These are phyloP conservation scores for Gallinago nigripennis DNA, from an alignment of 2,797 vertebrate genomes.

Conservation along the genomic window DNA sequence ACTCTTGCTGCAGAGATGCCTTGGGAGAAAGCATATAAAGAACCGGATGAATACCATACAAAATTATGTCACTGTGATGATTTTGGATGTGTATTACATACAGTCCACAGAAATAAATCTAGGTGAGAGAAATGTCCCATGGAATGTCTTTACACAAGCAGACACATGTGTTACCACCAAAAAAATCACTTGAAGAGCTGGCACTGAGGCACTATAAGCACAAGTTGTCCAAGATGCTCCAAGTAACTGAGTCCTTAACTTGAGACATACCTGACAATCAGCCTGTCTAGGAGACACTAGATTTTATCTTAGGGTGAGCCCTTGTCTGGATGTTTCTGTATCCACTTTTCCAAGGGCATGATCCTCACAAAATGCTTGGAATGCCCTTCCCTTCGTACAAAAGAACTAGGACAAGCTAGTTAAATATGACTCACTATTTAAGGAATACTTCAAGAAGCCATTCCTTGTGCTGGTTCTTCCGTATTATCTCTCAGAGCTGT, in stretches of 20 bases:
- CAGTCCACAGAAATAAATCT: neutral
- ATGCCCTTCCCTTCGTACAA: neutral
- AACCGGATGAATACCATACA: neutral
- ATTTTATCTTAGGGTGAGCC: neutral
- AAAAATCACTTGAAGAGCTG: neutral
- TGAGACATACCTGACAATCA: neutral
- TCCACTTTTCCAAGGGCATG: neutral
- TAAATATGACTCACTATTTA: neutral
- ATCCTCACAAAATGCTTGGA: slow-evolving; percentile 4
- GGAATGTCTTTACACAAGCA: neutral
- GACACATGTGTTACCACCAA: neutral
- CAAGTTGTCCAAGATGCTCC: neutral
- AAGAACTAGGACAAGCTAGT: neutral
- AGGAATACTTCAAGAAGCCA: neutral
- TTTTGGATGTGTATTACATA: neutral
- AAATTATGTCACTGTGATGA: neutral
- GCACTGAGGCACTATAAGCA: neutral
- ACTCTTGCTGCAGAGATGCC: neutral
- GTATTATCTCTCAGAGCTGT: neutral
- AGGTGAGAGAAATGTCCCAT: neutral
- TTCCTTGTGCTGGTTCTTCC: neutral
- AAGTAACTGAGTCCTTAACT: neutral
- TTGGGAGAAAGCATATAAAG: neutral
- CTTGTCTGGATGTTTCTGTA: neutral
- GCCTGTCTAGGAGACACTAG: neutral